Conservation (phyloP, 2,797 vertebrate genomes). For the Lycodopsis pacificus region DNA sequence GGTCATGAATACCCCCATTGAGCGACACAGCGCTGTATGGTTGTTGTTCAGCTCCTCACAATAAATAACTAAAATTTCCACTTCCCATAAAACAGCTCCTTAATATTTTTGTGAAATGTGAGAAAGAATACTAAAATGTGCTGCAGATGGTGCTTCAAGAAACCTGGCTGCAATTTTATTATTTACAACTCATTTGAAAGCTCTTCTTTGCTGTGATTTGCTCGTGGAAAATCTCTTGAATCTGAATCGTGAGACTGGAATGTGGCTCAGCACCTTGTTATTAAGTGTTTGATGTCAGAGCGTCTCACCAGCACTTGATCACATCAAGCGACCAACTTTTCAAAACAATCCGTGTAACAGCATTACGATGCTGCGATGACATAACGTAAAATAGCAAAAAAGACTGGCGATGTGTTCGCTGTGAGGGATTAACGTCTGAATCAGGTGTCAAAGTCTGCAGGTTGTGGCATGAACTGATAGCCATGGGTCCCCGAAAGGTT, state of each 20-base stretch:
- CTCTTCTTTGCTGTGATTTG: neutral
- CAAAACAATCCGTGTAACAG: neutral
- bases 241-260: neutral
- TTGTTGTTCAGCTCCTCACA: slow-evolving; percentile 8
- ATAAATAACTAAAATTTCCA: neutral
- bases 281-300: neutral
- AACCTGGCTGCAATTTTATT: neutral
- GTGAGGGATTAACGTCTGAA: slow-evolving; percentile 1
- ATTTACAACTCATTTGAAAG: neutral
- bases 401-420: neutral
- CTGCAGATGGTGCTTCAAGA: neutral
- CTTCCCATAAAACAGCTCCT: slow-evolving; percentile 18
- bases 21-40: slow-evolving; percentile 19
- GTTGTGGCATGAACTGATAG: slow-evolving; percentile 8
- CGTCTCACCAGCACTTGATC: neutral
- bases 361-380: neutral
- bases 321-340: neutral
- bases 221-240: neutral
- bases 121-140: slow-evolving; percentile 21
- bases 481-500: neutral
- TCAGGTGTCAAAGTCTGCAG: slow-evolving; percentile 11
- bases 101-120: slow-evolving; percentile 17
- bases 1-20: slow-evolving; percentile 46
- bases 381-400: slow-evolving; percentile 9
- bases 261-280: neutral